Base-by-base conservation (phyloP, 2,888 invertebrate genomes). In the Drosophila mimetica region DNA sequence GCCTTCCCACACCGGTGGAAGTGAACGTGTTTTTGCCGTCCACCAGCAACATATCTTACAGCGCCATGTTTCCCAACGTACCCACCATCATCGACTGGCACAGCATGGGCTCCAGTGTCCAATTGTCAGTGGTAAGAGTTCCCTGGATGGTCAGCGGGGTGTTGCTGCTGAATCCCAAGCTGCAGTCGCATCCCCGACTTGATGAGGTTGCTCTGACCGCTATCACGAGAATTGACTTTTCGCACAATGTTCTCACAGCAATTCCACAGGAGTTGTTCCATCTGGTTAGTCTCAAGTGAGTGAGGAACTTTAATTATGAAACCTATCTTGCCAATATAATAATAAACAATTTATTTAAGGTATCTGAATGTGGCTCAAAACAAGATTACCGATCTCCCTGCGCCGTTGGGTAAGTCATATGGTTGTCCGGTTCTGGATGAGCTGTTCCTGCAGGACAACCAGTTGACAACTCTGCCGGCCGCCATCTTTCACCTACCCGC, bases 11-110 rank as follows among this genome's bases (percentile, higher is more conserved):
- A 13, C 93, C 93, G 1, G 92, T 93, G 4, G 92, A 93, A 28
- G 91, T 91, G 9, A 90, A 90, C 64, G 91, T 90, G 3, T 90
- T 91, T 51, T 63, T 88, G 55, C 93, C 92, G 8, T 90, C 94
- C 1, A 93, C 95, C 89, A 94, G 93, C 41, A 94, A 94, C 20
- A 93, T 96, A 36, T 96, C 96, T 0, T 96, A 96, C 90, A 95
- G 95, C 79, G 94, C 96, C 9, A 93, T 97, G 80, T 96, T 96
- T 89, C 97, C 98, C 1, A 95, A 95, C 76, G 95, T 95, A 9
- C 95, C 98, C 0, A 96, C 97, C 1, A 96, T 96, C 94, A 94
- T 99, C 51, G 97, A 97, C 91, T 99, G 99, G 99, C 96, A 98
- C 78, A 95, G 96, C 85, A 48, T 85, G 18, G 95, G 89, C 44